Evolutionary conservation across 2,797 vertebrate genomes (phyloP), one percentile per base, ranked within the genome.

Genomic region (Gymnoscopelus braueri): DNA sequence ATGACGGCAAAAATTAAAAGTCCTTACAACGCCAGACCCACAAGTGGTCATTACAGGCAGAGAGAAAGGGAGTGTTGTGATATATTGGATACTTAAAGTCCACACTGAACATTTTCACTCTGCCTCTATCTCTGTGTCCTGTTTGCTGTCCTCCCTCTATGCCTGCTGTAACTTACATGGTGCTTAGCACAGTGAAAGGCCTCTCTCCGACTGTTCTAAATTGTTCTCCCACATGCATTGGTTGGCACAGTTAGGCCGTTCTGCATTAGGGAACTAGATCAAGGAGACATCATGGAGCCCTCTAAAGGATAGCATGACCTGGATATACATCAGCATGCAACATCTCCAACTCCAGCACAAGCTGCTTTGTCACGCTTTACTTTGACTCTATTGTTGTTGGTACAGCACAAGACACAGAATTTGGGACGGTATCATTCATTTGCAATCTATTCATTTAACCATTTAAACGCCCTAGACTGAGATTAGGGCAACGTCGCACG

Each of bases 201-300:
- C 62, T 69, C 71, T 56, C 23, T 5, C 26, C 72, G 65, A 69
- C 67, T 80, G 69, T 80, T 73, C 69, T 65, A 69, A 62, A 51
- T 4, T 44, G 39, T 10, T 58, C 80, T 85, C 80, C 78, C 82
- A 80, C 82, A 49, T 84, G 86, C 79, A 75, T 87, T 80, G 79
- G 57, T 78, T 91, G 86, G 81, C 83, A 83, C 77, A 78, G 71
- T 84, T 80, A 65, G 39, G 66, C 68, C 57, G 5, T 32, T 68
- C 63, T 76, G 78, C 73, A 47, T 85, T 72, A 65, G 67, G 75
- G 69, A 89, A 83, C 71, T 77, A 82, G 77, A 87, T 90, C 79
- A 90, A 92, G 74, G 65, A 84, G 76, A 78, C 62, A 70, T 47
- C 76, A 80, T 58, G 35, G 23, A 77, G 74, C 70, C 52, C 60